Conservation (phyloP, 1,140 invertebrate genomes). For the Marisa cornuarietis region DNA sequence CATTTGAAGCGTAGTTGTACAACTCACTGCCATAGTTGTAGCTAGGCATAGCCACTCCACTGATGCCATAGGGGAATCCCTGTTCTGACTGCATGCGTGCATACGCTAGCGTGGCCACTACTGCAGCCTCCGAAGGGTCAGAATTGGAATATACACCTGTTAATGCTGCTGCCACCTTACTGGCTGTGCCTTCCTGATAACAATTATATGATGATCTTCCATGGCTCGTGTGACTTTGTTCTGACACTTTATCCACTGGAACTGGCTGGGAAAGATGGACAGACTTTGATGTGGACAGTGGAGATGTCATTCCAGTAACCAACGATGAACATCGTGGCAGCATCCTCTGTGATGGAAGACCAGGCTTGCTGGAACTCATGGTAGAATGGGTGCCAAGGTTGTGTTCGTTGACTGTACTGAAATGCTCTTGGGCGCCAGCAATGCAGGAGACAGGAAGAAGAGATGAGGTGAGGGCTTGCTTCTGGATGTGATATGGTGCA, state of each 20-base stretch:
- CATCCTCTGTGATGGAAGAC: constrained; percentile 25
- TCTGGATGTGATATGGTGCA: neutral
- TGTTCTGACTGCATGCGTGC: constrained; percentile 12
- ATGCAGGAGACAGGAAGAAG: neutral
- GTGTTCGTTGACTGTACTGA: neutral
- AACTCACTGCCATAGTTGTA: constrained; percentile 57
- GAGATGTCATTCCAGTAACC: neutral
- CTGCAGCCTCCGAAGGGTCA: constrained; percentile 1
- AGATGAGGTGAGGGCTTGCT: neutral
- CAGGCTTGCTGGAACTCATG: constrained; percentile 24
- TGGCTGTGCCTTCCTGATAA: constrained; percentile 2
- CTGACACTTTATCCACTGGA: neutral
- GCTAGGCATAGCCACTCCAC: constrained; percentile 57
- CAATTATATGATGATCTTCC: neutral
- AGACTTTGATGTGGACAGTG: neutral
- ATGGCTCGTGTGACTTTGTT: neutral
- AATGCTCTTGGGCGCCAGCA: neutral
- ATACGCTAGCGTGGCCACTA: constrained; percentile 16
- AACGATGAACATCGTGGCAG: constrained; percentile 8
- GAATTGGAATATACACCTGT: constrained; percentile 19
- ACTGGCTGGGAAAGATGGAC: neutral
- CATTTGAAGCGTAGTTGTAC: constrained; percentile 59
- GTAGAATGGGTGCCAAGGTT: constrained; percentile 9
- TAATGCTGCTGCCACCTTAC: neutral
- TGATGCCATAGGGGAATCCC: constrained; percentile 58